Base-by-base conservation (phyloP, 2,797 vertebrate species). In the Buceros bicornis region DNA sequence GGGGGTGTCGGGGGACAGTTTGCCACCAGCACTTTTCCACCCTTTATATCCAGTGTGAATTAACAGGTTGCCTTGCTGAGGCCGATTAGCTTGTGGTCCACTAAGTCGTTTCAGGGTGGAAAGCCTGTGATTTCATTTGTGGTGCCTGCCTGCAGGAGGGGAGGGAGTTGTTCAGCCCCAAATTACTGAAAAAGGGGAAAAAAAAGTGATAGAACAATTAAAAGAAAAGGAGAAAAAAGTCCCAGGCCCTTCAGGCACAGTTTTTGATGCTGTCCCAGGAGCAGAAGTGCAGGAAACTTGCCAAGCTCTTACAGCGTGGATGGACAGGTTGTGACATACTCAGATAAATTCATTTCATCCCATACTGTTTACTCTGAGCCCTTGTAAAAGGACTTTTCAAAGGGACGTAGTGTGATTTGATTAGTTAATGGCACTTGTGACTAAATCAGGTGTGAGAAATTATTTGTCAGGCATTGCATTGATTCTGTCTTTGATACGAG, bases 371-470 rank as follows among this genome's bases (percentile, higher is more conserved):
- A 60, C 20, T 56, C 58, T 14, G 31, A 94, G 35, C 14, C 12
- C 25, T 64, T 70, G 26, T 54, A 61, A 92, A 76, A 93, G 31
- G 13, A 86, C 17, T n/a, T 94, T 82, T 89, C 28, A 56, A 79
- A 82, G 25, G 22, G 37, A 17, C 6, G 78, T 18, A 64, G 3
- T 20, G 5, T 71, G 15, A 19, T 50, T 77, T 53, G 24, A 43
- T 67, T 91, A 47, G 40, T 56, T 81, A 77, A 51, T 74, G 42
- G 16, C n/a, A 53, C 28, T 51, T 66, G 53, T 56, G 57, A 60
- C 56, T 80, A 53, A 76, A 73, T 64, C 45, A 17, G 35, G 2
- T 35, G 29, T 43, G 26, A 88, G 25, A 73, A 71, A 62, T 62
- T 43, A 58, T 54, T 71, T 72, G 25, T 40, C 62, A 51, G 62